Evolutionary conservation across 1,140 invertebrate species (phyloP).

Genomic region (Drosophila asahinai): DNA sequence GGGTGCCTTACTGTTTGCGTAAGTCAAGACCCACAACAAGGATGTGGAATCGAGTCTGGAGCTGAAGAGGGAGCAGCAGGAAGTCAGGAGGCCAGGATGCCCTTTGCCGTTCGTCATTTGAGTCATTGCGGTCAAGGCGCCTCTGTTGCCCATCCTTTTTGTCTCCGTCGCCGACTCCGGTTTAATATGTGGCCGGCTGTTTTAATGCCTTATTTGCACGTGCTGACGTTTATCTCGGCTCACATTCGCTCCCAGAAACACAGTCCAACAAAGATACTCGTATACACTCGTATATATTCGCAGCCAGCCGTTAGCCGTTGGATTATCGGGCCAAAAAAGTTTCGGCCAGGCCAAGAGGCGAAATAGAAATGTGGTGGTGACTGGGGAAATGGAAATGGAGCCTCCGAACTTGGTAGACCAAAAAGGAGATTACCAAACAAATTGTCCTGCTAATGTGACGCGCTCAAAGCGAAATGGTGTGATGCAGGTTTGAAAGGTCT

Average conservation of each 20-base stretch:
- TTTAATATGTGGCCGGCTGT: conserved; percentile 51
- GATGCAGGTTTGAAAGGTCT: conserved; percentile 11
- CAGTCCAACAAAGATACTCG: conserved; percentile 25
- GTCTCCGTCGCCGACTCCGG: conserved; percentile 3
- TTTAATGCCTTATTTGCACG: conserved; percentile 82
- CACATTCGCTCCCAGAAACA: conserved; percentile 15
- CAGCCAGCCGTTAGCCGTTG: conserved; percentile 29
- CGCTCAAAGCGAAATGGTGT: conserved; percentile 17
- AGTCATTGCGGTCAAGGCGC: conserved; percentile 78
- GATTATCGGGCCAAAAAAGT: conserved; percentile 71
- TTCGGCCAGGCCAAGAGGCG: conserved; percentile 50
- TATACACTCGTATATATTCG: conserved; percentile 10
- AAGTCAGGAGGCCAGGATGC: conserved; percentile 26
- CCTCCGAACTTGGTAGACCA: conserved; percentile 36
- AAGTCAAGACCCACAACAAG: conserved; percentile 70
- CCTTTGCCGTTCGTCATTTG: conserved; percentile 68
- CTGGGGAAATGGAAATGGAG: conserved; percentile 47
- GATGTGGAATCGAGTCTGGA: conserved; percentile 23
- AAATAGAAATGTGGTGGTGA: conserved; percentile 40
- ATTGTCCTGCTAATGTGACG: conserved; percentile 75
- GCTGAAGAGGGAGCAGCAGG: conserved; percentile 13
- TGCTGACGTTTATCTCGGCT: conserved; percentile 64
- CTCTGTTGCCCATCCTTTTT: background rate
- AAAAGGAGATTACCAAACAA: conserved; percentile 75
- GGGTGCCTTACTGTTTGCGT: conserved; percentile 65